Conservation (phyloP, 2,797 vertebrate genomes). For the Philypnodon macrostomus region DNA sequence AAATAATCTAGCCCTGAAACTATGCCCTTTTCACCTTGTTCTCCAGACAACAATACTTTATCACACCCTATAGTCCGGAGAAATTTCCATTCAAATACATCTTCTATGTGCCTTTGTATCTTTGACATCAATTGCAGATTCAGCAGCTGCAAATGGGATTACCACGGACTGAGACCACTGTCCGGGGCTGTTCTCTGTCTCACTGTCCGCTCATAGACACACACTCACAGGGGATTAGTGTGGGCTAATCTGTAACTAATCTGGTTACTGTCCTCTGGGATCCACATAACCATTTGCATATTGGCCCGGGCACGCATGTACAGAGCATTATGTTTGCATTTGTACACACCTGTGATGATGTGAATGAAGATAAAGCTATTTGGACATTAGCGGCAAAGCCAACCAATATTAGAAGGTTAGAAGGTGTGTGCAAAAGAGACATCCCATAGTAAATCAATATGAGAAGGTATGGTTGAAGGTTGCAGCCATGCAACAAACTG, state of each 20-base stretch:
- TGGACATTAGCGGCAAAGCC: no score
- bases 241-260: conserved; percentile 39
- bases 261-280: conserved; percentile 25
- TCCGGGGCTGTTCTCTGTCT: conserved; percentile 6
- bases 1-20: no score
- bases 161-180: conserved; percentile 7
- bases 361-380: no score
- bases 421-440: no score
- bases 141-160: conserved; percentile 31
- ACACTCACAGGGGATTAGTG: conserved; percentile 32
- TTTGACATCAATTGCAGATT: conserved; percentile 24
- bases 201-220: conserved; percentile 1
- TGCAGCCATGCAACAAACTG: no score
- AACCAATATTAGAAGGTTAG: no score
- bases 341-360: background rate
- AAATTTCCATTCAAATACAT: conserved; percentile 4
- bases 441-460: no score
- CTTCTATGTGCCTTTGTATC: background rate
- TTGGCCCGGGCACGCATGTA: conserved; percentile 3
- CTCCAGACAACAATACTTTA: no score
- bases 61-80: no score
- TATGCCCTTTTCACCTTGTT: no score
- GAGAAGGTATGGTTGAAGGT: no score
- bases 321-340: conserved; percentile 3
- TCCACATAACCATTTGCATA: conserved; percentile 10